Evolutionary conservation across 2,888 invertebrate species (phyloP).

Genomic region (Artemia sinica): DNA sequence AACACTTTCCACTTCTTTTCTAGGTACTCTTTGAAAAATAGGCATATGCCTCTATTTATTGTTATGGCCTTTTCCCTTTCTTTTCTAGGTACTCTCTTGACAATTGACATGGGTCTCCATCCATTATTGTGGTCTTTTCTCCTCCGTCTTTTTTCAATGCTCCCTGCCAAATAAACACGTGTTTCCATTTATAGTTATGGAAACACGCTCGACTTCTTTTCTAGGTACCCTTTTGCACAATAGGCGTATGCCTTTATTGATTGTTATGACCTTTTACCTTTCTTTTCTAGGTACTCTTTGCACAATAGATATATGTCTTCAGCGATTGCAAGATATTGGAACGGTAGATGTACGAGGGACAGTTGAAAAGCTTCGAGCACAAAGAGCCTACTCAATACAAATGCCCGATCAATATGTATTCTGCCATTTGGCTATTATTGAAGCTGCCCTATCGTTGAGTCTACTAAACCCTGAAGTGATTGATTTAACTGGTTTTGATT

Average conservation of each 20-base stretch:
- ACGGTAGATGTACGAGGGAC: conserved; percentile 74
- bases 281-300: conserved; percentile 67
- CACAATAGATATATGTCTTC: conserved; percentile 84
- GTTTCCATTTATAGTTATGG: too few species aligned
- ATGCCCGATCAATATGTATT: conserved; percentile 98
- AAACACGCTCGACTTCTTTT: too few species aligned
- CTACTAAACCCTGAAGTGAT: conserved; percentile 37
- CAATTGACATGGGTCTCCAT: too few species aligned
- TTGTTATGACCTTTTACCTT: conserved; percentile 32
- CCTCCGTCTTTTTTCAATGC: too few species aligned
- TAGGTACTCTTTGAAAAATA: too few species aligned
- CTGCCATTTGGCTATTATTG: conserved; percentile 81
- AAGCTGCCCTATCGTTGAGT: conserved; percentile 61
- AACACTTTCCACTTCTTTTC: too few species aligned
- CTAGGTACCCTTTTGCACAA: conserved; percentile 56
- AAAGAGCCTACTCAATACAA: conserved; percentile 92
- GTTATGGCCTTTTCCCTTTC: too few species aligned
- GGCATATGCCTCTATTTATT: too few species aligned
- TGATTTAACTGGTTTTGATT: not conserved
- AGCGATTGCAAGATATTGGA: conserved; percentile 70
- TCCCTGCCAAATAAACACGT: too few species aligned
- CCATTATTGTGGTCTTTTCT: too few species aligned
- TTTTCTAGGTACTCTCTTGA: too few species aligned
- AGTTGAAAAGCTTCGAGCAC: conserved; percentile 76
- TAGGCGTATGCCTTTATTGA: conserved; percentile 83